Conservation (phyloP, 2,888 invertebrate genomes). For the Pammene fasciana region DNA sequence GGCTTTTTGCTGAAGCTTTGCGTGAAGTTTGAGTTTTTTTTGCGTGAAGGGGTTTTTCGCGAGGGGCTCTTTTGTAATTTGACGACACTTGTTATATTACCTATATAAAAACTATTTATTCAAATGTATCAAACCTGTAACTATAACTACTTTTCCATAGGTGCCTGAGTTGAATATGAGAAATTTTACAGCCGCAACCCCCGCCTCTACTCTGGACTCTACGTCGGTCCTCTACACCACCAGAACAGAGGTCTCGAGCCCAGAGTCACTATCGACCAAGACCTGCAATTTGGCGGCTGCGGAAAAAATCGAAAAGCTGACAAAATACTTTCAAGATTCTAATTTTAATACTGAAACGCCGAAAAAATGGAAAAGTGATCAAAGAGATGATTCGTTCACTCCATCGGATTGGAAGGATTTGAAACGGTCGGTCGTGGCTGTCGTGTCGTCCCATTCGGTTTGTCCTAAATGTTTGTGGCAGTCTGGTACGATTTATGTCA, state of each 20-base stretch:
- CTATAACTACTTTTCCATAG: conserved; percentile 53
- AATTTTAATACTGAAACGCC: conserved; percentile 49
- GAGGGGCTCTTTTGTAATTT: too few relatives aligned
- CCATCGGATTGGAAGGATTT: conserved; percentile 62
- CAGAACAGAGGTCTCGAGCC: conserved; percentile 61
- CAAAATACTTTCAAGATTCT: conserved; percentile 68
- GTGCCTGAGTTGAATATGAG: conserved; percentile 71
- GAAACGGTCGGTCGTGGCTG: conserved; percentile 52
- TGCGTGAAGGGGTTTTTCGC: too few relatives aligned
- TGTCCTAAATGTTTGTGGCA: conserved; percentile 81
- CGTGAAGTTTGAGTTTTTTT: too few relatives aligned
- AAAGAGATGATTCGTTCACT: conserved; percentile 49
- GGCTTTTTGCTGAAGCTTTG: too few relatives aligned
- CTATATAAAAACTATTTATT: too few relatives aligned
- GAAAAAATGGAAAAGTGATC: conserved; percentile 70
- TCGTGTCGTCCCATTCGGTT: conserved; percentile 48
- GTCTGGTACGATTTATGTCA: conserved; percentile 71
- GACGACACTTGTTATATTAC: too few relatives aligned
- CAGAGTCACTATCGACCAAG: conserved; percentile 58
- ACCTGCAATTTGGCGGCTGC: conserved; percentile 57
- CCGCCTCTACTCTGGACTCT: conserved; percentile 56
- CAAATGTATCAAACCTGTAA: background rate
- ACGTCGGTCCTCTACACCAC: conserved; percentile 65
- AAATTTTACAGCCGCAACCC: conserved; percentile 76
- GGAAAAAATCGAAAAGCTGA: conserved; percentile 80